Evolutionary conservation across 2,797 vertebrate species (phyloP).

Genomic region (Brotula barbata): DNA sequence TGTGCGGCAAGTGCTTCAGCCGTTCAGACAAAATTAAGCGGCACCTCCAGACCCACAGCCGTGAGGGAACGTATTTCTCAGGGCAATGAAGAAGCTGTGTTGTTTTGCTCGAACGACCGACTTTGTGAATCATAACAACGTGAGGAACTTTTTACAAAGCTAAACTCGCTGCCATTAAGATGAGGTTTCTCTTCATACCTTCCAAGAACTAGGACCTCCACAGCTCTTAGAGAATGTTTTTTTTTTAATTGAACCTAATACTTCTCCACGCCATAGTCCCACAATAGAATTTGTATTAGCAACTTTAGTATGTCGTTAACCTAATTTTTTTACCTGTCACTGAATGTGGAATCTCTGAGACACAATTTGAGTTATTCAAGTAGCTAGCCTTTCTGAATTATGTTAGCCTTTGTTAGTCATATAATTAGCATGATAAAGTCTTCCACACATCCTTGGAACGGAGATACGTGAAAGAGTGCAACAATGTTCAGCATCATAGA

Average conservation of each 20-base stretch:
- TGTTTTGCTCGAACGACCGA: constrained; percentile 27
- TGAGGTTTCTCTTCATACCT: constrained; percentile 48
- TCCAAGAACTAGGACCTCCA: constrained; percentile 50
- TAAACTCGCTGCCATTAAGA: constrained; percentile 65
- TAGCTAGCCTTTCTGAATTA: constrained; percentile 63
- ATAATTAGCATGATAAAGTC: constrained; percentile 69
- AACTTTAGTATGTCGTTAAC: constrained; percentile 65
- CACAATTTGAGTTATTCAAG: constrained; percentile 55
- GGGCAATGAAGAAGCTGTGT: constrained; percentile 67
- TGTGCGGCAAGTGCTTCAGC: constrained; percentile 79
- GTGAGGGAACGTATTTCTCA: constrained; percentile 77
- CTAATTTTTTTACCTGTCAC: constrained; percentile 59
- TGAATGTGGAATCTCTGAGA: constrained; percentile 57
- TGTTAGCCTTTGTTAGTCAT: constrained; percentile 61
- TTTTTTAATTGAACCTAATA: constrained; percentile 48
- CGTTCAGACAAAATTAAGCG: constrained; percentile 80
- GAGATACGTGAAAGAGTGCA: constrained; percentile 55
- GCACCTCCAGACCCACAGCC: constrained; percentile 78
- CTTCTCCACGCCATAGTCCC: constrained; percentile 54
- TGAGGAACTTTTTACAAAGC: constrained; percentile 55
- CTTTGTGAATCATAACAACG: constrained; percentile 47
- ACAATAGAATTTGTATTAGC: constrained; percentile 66
- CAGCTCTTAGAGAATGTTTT: constrained; percentile 49
- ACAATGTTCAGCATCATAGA: constrained; percentile 45
- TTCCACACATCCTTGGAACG: constrained; percentile 69